Evolutionary conservation across 1,140 invertebrate species (phyloP), one percentile per base, ranked within the genome.

Genomic region (Plectrocnemia conspersa): DNA sequence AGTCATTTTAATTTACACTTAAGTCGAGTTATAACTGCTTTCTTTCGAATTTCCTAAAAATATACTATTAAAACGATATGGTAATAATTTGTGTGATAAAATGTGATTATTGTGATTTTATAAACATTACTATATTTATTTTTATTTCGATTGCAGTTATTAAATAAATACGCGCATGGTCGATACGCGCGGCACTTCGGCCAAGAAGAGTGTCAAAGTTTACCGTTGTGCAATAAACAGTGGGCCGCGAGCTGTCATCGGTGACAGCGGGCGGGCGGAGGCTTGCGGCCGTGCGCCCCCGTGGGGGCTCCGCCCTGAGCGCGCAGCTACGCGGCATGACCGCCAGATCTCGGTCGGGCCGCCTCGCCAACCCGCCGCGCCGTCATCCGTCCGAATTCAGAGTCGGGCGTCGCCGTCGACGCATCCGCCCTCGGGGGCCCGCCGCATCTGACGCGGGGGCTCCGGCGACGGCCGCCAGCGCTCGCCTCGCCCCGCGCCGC

Each of bases 181-280:
- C 13, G 11, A 38, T 38, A 16, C 5, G 15, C 35, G 13, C 5
- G 5, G 35, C 18, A 5, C 18, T 38, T 7, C 32, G 47, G 32
- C 47, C 47, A 32, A 35, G 32, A n/a, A 38, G 18, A 38, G 35
- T 38, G 35, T 38, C 35, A 38, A 38, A 38, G 47, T 57, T 56
- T 57, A 57, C 55, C 47, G 55, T 57, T 57, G 55, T 57, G 55
- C 45, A 57, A 57, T 57, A 57, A 57, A 57, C 55, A 57, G 22
- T 52, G 35, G 35, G 35, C 35, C 35, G 35, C 35, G 35, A 38
- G 33, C 33, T 27, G 29, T 50, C 25, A 48, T 32, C 21, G 47
- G 29, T 50, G 47, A 50, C 3, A 15, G 29, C 2, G 29, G 32
- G 29, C 7, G 29, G 35, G 19, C 16, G 29, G 15, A n/a, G 16